Conservation (phyloP, 1,140 invertebrate species). For the Tribolium castaneum region DNA sequence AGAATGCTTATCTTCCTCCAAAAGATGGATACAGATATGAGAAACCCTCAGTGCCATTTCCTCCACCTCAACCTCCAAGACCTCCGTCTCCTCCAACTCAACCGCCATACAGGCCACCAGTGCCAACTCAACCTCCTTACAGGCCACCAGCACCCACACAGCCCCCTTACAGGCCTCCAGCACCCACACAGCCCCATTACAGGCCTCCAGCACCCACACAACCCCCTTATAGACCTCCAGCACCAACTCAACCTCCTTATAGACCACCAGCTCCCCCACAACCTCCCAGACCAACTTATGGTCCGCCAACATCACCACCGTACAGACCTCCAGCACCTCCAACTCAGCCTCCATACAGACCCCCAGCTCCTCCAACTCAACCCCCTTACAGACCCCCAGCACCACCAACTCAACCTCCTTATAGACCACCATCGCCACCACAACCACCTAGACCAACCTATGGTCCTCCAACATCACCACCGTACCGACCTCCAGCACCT, state of each 20-base stretch:
- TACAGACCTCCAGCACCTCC: conserved; percentile 45
- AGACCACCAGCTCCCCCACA: conserved; percentile 46
- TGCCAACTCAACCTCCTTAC: conserved; percentile 49
- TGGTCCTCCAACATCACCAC: conserved; percentile 47
- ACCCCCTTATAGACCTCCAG: conserved; percentile 49
- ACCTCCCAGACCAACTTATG: conserved; percentile 54
- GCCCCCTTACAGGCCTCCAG: conserved; percentile 55
- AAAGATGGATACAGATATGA: conserved; percentile 68
- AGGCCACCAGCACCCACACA: conserved; percentile 47
- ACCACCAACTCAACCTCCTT: conserved; percentile 53
- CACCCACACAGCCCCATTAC: conserved; percentile 47
- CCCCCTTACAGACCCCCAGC: conserved; percentile 42
- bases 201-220: conserved; percentile 41
- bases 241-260: conserved; percentile 52
- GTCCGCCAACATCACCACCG: conserved; percentile 48
- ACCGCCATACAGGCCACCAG: conserved; percentile 46
- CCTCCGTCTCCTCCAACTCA: conserved; percentile 45
- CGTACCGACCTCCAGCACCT: conserved; percentile 45
- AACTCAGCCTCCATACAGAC: conserved; percentile 27
- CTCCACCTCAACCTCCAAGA: conserved; percentile 60
- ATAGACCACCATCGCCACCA: conserved; percentile 45
- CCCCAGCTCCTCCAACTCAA: conserved; percentile 43
- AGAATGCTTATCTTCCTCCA: conserved; percentile 74
- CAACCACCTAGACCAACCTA: conserved; percentile 55
- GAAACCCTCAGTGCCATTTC: conserved; percentile 70